Conservation (phyloP, 2,888 invertebrate genomes). For the Heliconius sara region DNA sequence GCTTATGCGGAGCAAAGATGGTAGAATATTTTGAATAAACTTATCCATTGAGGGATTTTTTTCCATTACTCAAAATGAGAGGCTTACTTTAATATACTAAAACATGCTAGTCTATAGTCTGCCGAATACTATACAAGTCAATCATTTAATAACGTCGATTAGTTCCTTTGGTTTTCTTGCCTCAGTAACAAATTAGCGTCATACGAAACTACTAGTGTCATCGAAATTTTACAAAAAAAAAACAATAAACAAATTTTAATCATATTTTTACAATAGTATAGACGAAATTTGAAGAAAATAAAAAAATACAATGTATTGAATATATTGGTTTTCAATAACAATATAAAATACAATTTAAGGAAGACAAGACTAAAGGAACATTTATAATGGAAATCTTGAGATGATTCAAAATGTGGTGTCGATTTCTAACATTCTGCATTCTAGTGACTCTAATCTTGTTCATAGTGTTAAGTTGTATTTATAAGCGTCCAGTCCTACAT, state of each 20-base stretch:
- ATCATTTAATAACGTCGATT: slow-evolving; percentile 11
- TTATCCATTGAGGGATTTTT: too few species aligned
- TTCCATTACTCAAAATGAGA: too few species aligned
- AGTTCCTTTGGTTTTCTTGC: slow-evolving; percentile 10
- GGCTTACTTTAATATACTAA: background rate
- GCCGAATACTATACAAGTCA: background rate
- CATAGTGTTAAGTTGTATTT: slow-evolving; percentile 67
- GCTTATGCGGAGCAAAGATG: too few species aligned
- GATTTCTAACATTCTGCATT: slow-evolving; percentile 71
- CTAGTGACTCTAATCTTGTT: slow-evolving; percentile 68
- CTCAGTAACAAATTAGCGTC: slow-evolving; percentile 18
- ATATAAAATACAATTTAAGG: background rate
- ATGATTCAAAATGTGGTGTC: slow-evolving; percentile 68
- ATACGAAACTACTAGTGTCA: background rate
- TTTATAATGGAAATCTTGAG: slow-evolving; percentile 25
- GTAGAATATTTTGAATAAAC: too few species aligned
- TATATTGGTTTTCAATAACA: background rate
- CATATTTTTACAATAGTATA: background rate
- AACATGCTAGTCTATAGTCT: background rate
- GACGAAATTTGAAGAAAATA: background rate
- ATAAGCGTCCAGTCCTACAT: slow-evolving; percentile 67
- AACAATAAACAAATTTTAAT: background rate
- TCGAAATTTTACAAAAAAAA: background rate
- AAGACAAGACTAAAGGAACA: background rate
- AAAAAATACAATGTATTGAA: background rate